Base-by-base conservation (phyloP, 2,797 vertebrate genomes). In the Lepilemur ruficaudatus region DNA sequence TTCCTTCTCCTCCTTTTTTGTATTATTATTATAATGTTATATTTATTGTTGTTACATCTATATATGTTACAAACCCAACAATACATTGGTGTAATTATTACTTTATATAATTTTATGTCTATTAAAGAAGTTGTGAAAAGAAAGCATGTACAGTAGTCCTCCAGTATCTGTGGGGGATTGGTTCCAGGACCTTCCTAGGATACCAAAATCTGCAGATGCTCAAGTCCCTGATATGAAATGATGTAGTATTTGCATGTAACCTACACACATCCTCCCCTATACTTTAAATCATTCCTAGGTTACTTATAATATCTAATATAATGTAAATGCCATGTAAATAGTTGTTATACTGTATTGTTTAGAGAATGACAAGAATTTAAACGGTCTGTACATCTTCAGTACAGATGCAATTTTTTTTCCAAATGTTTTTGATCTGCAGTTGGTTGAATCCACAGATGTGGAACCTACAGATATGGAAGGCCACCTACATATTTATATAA, bases 31-130 rank as follows among this genome's bases (percentile, higher is more conserved):
- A 15, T 65, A 65, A 65, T 70, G 3, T 70, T 69, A 55, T 59
- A 32, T 48, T 50, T n/a, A n/a, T 63, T 20, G 23, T 38, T 87
- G 8, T 76, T 91, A 75, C 4, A 65, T 43, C 70, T 83, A 0
- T 79, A 1, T 79, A 67, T 78, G 28, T 95, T 82, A 79, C 73
- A 91, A 94, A 70, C 57, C n/a, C 30, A 93, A 43, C 4, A 73
- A 30, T 57, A 55, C 22, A 41, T 78, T 67, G 23, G 28, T 78
- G 11, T 91, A 25, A 69, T 80, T 57, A 72, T 72, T 82, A 79
- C 55, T 65, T 69, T 92, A 67, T 82, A 59, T 89, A 93, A 57
- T 78, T 93, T 61, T 73, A 52, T 89, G 55, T 87, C 52, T 59
- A n/a, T 82, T 78, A 75, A 84, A 90, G 17, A 75, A 35, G 18